Evolutionary conservation across 1,140 invertebrate genomes (phyloP).

Genomic region (Anoplolepis gracilipes): DNA sequence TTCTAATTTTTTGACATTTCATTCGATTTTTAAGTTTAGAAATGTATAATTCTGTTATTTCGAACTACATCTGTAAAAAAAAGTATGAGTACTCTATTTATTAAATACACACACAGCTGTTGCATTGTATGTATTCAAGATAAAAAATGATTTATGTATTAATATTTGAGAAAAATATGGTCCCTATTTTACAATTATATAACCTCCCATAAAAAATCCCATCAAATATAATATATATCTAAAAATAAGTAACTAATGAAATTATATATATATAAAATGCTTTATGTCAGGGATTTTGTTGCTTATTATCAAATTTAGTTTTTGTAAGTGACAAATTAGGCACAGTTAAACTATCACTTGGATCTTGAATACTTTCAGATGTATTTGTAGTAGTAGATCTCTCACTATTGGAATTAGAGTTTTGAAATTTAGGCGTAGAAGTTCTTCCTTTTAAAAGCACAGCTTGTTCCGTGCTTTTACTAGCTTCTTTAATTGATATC

Average conservation of each 20-base stretch:
- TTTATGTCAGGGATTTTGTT: constrained; percentile 53
- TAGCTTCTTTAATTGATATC: constrained; percentile 83
- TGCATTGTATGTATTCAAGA: background rate
- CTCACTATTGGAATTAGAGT: constrained; percentile 75
- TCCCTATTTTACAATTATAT: constrained; percentile 23
- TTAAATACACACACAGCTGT: constrained; percentile 1
- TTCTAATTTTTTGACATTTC: background rate
- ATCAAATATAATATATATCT: constrained; percentile 22
- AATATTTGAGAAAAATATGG: background rate
- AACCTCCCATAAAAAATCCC: constrained; percentile 3
- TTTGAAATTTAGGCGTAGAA: constrained; percentile 82
- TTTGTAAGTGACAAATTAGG: constrained; percentile 68
- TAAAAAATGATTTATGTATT: constrained; percentile 47
- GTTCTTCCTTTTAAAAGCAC: constrained; percentile 83
- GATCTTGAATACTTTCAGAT: constrained; percentile 74
- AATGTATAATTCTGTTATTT: background rate
- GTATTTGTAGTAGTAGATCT: constrained; percentile 73
- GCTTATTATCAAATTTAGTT: constrained; percentile 55
- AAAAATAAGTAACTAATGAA: constrained; percentile 40
- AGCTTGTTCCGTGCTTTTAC: constrained; percentile 83
- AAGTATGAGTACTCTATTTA: background rate
- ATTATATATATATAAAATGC: constrained; percentile 38
- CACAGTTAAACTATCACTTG: constrained; percentile 74
- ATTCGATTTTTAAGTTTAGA: background rate
- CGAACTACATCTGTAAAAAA: constrained; percentile 5